phyloP scores from a whole-genome alignment of 2,113 vertebrate genomes.

The Triplophysa rosa region DNA sequence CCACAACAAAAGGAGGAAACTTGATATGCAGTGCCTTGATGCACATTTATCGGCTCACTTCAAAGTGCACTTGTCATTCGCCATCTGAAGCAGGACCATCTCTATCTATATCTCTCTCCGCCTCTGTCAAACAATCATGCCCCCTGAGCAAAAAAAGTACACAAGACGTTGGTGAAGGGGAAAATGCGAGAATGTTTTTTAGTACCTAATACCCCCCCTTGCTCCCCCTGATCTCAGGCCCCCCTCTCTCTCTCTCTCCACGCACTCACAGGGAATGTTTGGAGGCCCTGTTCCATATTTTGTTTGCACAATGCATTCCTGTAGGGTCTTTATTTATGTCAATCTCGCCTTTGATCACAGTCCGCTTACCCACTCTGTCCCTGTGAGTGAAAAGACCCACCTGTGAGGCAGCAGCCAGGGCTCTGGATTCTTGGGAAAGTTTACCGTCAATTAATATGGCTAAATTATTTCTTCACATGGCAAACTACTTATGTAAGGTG shows the following conservation, averaged over 20 bases:
- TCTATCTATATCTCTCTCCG: constrained; percentile 29
- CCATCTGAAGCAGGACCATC: constrained; percentile 38
- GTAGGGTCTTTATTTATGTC: constrained; percentile 83
- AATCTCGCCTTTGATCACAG: constrained; percentile 79
- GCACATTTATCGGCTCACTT: constrained; percentile 59
- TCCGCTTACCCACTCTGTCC: constrained; percentile 76
- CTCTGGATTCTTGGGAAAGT: constrained; percentile 84
- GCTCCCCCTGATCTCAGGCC: constrained; percentile 45
- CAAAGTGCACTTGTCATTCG: constrained; percentile 54
- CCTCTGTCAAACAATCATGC: constrained; percentile 4
- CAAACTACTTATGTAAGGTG: constrained; percentile 87
- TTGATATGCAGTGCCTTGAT: constrained; percentile 59
- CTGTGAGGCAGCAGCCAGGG: constrained; percentile 78
- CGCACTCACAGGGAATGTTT: constrained; percentile 72
- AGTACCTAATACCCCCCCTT: not conserved
- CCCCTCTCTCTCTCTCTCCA: constrained; percentile 38
- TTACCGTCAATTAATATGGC: constrained; percentile 92
- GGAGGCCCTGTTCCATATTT: constrained; percentile 79
- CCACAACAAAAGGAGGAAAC: constrained; percentile 69
- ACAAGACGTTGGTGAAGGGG: constrained; percentile 52
- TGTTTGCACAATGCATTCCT: constrained; percentile 82
- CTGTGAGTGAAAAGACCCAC: constrained; percentile 90
- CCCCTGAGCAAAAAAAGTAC: constrained; percentile 37
- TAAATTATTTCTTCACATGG: constrained; percentile 91
- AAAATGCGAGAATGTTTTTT: constrained; percentile 45